phyloP scores from a whole-genome alignment of 2,888 invertebrate genomes.

The Caenorhabditis uteleia region DNA sequence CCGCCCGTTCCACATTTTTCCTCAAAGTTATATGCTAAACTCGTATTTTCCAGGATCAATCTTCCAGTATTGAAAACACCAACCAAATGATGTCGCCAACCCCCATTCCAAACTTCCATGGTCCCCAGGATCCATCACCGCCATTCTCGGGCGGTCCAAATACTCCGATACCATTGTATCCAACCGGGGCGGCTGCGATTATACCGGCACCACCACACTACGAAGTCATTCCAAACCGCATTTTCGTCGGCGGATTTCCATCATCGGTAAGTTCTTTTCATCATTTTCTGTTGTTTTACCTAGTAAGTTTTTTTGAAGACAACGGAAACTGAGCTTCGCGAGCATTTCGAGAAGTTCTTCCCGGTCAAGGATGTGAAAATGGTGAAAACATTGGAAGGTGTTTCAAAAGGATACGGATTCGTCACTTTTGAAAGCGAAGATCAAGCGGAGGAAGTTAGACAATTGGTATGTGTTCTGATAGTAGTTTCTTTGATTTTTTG shows the following conservation, averaged over 20 bases:
- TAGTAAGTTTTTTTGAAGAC: conserved; percentile 35
- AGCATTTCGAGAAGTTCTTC: conserved; percentile 80
- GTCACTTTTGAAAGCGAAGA: conserved; percentile 86
- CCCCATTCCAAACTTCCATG: background rate
- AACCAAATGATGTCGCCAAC: conserved; percentile 1
- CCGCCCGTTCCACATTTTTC: too few relatives aligned
- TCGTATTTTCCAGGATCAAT: conserved; percentile 1
- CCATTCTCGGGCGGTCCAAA: too few relatives aligned
- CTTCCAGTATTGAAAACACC: conserved; percentile 5
- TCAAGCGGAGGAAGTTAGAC: conserved; percentile 75
- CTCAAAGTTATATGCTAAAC: too few relatives aligned
- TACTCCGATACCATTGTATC: conserved; percentile 29
- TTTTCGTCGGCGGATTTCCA: conserved; percentile 95
- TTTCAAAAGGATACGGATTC: conserved; percentile 88
- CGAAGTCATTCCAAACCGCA: conserved; percentile 83
- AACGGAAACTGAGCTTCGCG: conserved; percentile 43
- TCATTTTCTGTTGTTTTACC: background rate
- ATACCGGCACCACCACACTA: conserved; percentile 31
- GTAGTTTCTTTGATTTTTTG: background rate
- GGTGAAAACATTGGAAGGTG: conserved; percentile 90
- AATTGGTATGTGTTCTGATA: conserved; percentile 1
- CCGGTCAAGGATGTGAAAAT: conserved; percentile 86
- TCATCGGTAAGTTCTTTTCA: conserved; percentile 75
- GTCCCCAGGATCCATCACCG: background rate
- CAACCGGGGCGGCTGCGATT: conserved; percentile 32